phyloP scores from a whole-genome alignment of 1,140 invertebrate species.

The Planococcus citri region DNA sequence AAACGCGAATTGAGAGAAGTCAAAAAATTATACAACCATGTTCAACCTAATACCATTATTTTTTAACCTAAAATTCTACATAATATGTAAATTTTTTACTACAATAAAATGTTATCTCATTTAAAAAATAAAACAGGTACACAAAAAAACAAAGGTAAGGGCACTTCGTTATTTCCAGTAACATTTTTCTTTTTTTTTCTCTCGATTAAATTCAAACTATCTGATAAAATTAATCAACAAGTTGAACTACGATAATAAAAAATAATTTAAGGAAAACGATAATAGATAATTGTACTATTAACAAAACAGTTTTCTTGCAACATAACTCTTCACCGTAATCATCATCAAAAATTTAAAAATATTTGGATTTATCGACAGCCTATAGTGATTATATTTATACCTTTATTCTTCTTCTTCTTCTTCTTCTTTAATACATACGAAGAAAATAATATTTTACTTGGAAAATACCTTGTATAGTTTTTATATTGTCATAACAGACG shows the following conservation, averaged over 20 bases:
- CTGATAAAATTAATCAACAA: neutral
- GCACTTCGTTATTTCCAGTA: neutral
- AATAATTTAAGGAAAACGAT: neutral
- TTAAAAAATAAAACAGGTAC: neutral
- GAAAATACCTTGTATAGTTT: slow-evolving; percentile 4
- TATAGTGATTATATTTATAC: neutral
- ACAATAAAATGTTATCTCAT: neutral
- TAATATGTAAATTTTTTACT: neutral
- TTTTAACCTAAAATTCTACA: neutral
- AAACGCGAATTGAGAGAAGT: neutral
- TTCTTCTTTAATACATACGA: neutral
- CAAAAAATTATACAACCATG: neutral
- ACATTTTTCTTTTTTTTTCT: neutral
- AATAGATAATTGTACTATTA: neutral
- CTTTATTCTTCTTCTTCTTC: no score
- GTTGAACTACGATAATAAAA: neutral
- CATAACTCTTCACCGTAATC: no score
- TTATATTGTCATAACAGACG: neutral
- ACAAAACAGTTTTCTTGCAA: no score
- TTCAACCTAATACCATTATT: neutral
- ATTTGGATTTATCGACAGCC: neutral
- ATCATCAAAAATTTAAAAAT: neutral
- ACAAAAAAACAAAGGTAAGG: neutral
- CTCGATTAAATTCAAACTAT: neutral
- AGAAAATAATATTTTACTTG: neutral